phyloP scores from a whole-genome alignment of 2,113 vertebrate genomes.

The Piprites chloris region DNA sequence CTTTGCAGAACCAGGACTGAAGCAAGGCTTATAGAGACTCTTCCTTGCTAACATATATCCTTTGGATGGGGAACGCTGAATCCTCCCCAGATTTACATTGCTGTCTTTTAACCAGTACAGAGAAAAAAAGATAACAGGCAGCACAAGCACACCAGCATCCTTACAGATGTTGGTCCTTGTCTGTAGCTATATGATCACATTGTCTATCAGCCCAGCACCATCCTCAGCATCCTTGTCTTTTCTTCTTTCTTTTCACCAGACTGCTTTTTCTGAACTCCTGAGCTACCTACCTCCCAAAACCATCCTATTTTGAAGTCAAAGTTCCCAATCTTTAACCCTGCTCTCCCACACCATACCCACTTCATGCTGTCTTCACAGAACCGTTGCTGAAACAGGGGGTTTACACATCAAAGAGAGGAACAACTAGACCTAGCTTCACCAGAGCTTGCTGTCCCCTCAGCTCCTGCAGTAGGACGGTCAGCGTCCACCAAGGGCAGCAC shows the following conservation, averaged over 20 bases:
- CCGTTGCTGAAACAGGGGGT: background rate
- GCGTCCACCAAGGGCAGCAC: rapidly evolving
- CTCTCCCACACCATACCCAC: background rate
- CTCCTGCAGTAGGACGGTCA: rapidly evolving
- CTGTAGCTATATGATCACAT: background rate
- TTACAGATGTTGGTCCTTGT: background rate
- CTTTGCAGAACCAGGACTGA: constrained; percentile 26
- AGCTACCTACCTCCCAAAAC: background rate
- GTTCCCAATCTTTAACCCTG: background rate
- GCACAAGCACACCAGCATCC: background rate
- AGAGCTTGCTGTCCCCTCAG: rapidly evolving
- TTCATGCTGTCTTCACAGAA: background rate
- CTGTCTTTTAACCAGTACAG: background rate
- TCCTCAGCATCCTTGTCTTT: background rate
- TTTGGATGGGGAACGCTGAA: background rate
- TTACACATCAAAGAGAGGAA: background rate
- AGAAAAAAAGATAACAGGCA: background rate
- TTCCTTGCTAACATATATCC: background rate
- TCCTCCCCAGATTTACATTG: background rate
- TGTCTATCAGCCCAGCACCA: background rate
- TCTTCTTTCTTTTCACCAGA: background rate
- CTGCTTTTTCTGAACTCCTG: background rate
- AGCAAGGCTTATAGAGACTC: background rate
- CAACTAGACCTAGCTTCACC: background rate
- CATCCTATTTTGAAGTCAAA: background rate